Percentiles rank a stretch among this genome's conserved stretches.
These are phyloP conservation scores for Scyliorhinus canicula DNA, from an alignment of 2,797 vertebrate genomes.

Conservation along the genomic window DNA sequence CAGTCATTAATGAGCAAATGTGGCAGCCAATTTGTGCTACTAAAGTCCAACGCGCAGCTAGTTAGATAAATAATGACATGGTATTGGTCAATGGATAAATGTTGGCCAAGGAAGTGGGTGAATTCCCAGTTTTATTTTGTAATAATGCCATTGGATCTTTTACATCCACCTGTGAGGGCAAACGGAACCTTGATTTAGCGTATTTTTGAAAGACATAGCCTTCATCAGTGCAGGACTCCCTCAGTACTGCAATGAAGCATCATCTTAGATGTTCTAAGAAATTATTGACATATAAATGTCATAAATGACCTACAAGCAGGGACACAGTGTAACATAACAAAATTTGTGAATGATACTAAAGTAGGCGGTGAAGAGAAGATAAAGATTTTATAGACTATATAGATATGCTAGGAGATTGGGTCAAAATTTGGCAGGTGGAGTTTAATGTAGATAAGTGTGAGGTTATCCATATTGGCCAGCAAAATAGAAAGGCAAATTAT, in stretches of 20 bases:
- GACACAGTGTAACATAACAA: too few relatives aligned
- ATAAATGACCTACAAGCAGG: too few relatives aligned
- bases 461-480: too few relatives aligned
- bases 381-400: too few relatives aligned
- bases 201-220: not conserved
- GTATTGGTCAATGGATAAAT: not conserved
- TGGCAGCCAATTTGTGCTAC: not conserved
- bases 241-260: not conserved
- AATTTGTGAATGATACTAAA: too few relatives aligned
- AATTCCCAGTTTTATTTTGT: not conserved
- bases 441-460: too few relatives aligned
- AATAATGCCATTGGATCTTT: not conserved
- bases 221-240: not conserved
- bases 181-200: not conserved
- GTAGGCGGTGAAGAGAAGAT: too few relatives aligned
- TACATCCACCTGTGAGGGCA: not conserved
- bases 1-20: not conserved
- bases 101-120: not conserved
- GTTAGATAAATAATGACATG: not conserved
- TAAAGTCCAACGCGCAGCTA: not conserved
- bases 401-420: too few relatives aligned
- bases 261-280: not conserved
- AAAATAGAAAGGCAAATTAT: too few relatives aligned
- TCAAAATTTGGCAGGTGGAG: too few relatives aligned
- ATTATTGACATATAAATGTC: not conserved